These are phyloP conservation scores for Nasua narica DNA, from an alignment of 2,797 vertebrate species.

Conservation along the genomic window DNA sequence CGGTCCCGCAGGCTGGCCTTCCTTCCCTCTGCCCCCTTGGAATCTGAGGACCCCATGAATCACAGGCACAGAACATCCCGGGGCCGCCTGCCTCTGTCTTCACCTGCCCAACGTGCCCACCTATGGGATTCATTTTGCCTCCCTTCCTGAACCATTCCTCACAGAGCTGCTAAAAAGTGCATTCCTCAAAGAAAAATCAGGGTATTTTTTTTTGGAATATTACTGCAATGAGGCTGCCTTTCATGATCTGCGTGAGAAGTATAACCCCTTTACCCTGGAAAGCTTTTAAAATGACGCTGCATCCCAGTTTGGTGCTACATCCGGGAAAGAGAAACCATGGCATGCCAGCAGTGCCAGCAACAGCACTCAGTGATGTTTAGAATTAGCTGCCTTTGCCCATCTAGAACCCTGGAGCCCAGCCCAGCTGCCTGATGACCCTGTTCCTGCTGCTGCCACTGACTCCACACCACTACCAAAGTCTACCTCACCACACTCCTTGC, in stretches of 20 bases:
- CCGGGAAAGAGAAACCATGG: fast-evolving
- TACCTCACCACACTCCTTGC: neutral
- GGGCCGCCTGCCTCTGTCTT: neutral
- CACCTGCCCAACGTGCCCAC: neutral
- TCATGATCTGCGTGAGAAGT: neutral
- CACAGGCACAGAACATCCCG: fast-evolving
- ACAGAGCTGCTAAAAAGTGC: neutral
- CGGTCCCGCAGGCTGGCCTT: fast-evolving
- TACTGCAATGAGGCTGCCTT: neutral
- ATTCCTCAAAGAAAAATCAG: neutral
- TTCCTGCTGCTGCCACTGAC: too few relatives aligned
- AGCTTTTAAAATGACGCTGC: neutral
- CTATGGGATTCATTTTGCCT: neutral
- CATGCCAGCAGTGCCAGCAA: fast-evolving
- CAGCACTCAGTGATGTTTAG: neutral
- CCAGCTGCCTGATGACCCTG: neutral
- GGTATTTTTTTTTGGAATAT: neutral
- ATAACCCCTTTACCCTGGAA: neutral
- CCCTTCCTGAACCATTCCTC: neutral
- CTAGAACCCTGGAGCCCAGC: neutral
- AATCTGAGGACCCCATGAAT: neutral
- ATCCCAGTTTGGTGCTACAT: neutral
- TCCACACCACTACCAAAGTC: too few relatives aligned
- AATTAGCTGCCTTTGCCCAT: fast-evolving
- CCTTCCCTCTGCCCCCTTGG: fast-evolving